A percentile compares a stretch with the other conserved stretches of the same genome.
phyloP scores from a whole-genome alignment of 1,140 invertebrate species.

The Drosophila albomicans region DNA sequence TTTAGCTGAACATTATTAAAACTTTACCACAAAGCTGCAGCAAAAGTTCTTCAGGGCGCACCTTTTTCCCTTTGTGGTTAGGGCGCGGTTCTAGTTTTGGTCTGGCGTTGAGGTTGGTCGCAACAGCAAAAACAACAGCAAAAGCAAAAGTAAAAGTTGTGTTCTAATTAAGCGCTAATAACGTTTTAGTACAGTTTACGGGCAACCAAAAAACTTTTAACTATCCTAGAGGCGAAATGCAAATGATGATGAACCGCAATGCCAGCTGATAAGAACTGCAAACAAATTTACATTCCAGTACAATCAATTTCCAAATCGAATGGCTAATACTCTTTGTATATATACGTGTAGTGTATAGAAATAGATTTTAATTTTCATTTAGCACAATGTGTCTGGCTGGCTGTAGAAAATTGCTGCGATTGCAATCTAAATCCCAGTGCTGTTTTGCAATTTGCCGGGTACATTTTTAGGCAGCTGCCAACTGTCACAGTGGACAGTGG shows the following conservation, averaged over 20 bases:
- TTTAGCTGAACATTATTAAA: conserved; percentile 80
- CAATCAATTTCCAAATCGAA: conserved; percentile 10
- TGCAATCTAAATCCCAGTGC: conserved; percentile 69
- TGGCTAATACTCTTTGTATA: neutral
- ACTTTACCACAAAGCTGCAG: conserved; percentile 74
- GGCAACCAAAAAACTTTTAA: conserved; percentile 40
- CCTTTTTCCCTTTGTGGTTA: conserved; percentile 65
- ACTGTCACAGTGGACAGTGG: conserved; percentile 73
- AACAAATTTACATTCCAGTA: conserved; percentile 34
- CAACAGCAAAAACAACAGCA: neutral
- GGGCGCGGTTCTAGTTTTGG: conserved; percentile 6
- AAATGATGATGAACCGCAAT: conserved; percentile 56
- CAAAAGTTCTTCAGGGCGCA: conserved; percentile 60
- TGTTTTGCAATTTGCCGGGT: conserved; percentile 52
- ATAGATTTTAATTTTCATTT: conserved; percentile 79
- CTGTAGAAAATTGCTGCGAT: conserved; percentile 65
- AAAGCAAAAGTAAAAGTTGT: conserved; percentile 63
- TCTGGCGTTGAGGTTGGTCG: conserved; percentile 19
- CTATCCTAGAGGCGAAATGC: conserved; percentile 19
- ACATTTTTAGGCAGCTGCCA: conserved; percentile 79
- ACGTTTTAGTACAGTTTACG: conserved; percentile 70
- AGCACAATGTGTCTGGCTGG: conserved; percentile 58
- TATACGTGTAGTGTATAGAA: conserved; percentile 8
- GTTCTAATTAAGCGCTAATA: conserved; percentile 81
- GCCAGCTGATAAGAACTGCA: conserved; percentile 24